Evolutionary conservation across 2,888 invertebrate species (phyloP).

Genomic region (Aleiodes testaceus): DNA sequence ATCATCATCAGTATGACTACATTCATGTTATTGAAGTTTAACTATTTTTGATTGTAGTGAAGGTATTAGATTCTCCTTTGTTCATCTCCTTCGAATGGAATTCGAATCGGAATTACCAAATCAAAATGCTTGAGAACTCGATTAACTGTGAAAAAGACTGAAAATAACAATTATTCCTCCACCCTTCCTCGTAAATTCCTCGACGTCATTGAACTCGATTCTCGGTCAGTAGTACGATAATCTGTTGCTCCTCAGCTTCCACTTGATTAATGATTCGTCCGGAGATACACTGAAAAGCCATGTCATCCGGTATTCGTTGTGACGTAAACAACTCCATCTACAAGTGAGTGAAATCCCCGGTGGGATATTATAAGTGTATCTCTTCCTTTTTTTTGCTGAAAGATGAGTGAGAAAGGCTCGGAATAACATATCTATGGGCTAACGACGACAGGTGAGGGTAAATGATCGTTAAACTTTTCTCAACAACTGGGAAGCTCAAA

Average conservation of each 20-base stretch:
- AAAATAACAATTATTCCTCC: no score
- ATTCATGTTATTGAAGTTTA: no score
- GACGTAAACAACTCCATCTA: constrained; percentile 58
- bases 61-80: no score
- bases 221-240: constrained; percentile 40
- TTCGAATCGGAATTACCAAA: no score
- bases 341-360: constrained; percentile 10
- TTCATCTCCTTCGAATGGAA: no score
- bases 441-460: constrained; percentile 52
- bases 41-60: no score
- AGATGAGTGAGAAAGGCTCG: not conserved
- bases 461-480: constrained; percentile 39
- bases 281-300: constrained; percentile 54
- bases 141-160: no score
- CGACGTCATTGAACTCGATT: constrained; percentile 41
- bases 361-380: constrained; percentile 30
- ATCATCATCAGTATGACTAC: no score
- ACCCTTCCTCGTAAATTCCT: no score
- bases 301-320: constrained; percentile 56
- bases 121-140: no score
- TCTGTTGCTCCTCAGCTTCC: constrained; percentile 23
- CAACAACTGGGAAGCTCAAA: not conserved
- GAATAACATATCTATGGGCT: constrained; percentile 46
- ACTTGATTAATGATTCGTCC: constrained; percentile 54
- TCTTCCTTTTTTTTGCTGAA: constrained; percentile 1